Evolutionary conservation across 2,113 vertebrate species (phyloP), one percentile per base, ranked within the genome.

Genomic region (Gobiocypris rarus): DNA sequence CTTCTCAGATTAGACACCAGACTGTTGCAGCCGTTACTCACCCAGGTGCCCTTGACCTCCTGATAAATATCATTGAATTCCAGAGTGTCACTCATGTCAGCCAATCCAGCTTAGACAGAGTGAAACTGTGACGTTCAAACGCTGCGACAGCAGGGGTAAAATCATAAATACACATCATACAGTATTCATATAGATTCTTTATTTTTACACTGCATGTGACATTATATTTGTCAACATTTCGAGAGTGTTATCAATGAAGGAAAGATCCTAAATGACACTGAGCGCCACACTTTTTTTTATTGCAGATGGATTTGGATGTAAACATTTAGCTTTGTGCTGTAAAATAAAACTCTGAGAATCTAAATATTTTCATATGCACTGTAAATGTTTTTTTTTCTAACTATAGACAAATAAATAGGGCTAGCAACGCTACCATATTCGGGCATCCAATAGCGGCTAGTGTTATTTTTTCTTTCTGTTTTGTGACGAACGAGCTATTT

Each of bases 11-110:
- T 61, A 19, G n/a, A 61, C 38, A 48, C 17, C 50, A n/a, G 50
- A n/a, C 50, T 9, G 34, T 24, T 24, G 19, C 22, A 41, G 45
- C 11, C 3, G 54, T 9, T 59, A 22, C 96, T 95, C 87, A 96
- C 96, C 96, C 96, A 96, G 26, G 94, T 95, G 0, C 96, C 95
- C 83, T 96, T 96, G 92, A 96, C 95, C 89, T 96, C 95, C 90
- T 96, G 96, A 76, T 95, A 96, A 43, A 96, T 93, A 38, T 96
- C 96, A 79, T 94, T 96, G 91, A 96, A 96, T 84, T 96, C 95
- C 93, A 96, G 86, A 0, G 94, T 94, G 77, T 96, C 96, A 1
- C 91, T 92, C 95, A 96, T 96, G 83, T 71, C 28, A 48, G 85
- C 82, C 38, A 43, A 52, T 73, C 82, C 31, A 81, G 45, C 73